Base-by-base conservation (phyloP, 2,797 vertebrate genomes). In the Falco concolor region DNA sequence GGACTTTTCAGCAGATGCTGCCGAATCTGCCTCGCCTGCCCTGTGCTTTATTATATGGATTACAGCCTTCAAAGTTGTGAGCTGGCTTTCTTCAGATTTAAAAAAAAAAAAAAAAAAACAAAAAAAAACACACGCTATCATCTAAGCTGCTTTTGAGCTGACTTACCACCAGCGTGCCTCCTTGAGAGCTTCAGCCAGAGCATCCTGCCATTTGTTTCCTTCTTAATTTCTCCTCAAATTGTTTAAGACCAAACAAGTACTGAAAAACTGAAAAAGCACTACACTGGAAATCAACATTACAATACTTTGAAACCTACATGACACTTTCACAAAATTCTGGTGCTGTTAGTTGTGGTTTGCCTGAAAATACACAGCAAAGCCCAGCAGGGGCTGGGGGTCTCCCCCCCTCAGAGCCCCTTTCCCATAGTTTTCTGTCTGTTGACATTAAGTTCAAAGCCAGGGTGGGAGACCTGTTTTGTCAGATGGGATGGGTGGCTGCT, bases 371-470 rank as follows among this genome's bases (percentile, higher is more conserved):
- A 2, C 40, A 47, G 65, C 57, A 78, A 68, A 85, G 28, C 22
- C 76, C 1, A 2, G 27, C 42, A 65, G 42, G 38, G 30, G 20
- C 22, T 70, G 82, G 40, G 49, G 27, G 12, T 78, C 68, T 92
- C 24, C 42, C 47, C 27, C 50, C 54, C 4, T 1, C 21, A 49
- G 83, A 93, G 16, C 20, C 9, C 5, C 72, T 91, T 97, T 90
- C 93, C 94, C 95, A 87, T 76, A 76, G 42, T 90, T 94, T 77
- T 78, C 65, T 79, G 56, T 76, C 86, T 98, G 96, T 85, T 97
- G 95, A 95, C 84, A 81, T 82, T 92, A 93, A 94, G 82, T 97
- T 97, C 96, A 95, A 96, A 97, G 95, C 86, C 94, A 96, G 95
- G 60, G 73, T 60, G 52, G 86, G 90, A 95, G 96, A 95, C 69